Base-by-base conservation (phyloP, 2,113 vertebrate genomes). In the Glaucidium brasilianum region DNA sequence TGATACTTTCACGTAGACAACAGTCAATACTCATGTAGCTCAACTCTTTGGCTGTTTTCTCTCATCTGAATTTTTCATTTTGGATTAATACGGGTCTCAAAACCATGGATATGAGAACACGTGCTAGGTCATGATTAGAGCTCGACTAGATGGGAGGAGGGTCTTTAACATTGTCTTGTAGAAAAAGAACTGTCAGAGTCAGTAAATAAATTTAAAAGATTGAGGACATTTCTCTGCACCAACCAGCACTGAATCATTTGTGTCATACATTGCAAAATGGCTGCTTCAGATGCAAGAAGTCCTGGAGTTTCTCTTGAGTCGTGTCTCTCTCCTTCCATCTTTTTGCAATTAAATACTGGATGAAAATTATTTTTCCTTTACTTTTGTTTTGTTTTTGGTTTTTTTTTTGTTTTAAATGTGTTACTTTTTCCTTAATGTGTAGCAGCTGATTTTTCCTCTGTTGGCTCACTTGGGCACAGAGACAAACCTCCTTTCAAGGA, bases 321-420 rank as follows among this genome's bases (percentile, higher is more conserved):
- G 21, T 87, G 68, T 95, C 94, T 85, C 91, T 66, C 45, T 94
- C 68, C 41, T 62, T 68, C 80, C 95, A 95, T 59, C 16, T 85
- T 95, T 97, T 97, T 94, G 69, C 77, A 95, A 97, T 97, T 96
- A 97, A 97, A 91, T 58, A 73, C 53, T 97, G 86, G 83, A 89
- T 81, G 47, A 85, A 93, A 77, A 82, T 85, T 88, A 32, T 93
- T 93, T 90, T 93, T 83, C 47, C 41, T 90, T 83, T 86, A 43
- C 49, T 86, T 94, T 92, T 80, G 27, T 84, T 93, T 88, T 87
- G 35, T 75, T 45, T 59, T n/a, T n/a, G n/a, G n/a, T n/a, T n/a
- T n/a, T n/a, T n/a, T n/a, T 83, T 92, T 94, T 77, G 30, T 74
- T 92, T 92, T 90, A 72, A 85, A 87, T 94, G 66, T 69, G 66